Conservation (phyloP, 2,888 invertebrate genomes). For the Hartigia nigra region DNA sequence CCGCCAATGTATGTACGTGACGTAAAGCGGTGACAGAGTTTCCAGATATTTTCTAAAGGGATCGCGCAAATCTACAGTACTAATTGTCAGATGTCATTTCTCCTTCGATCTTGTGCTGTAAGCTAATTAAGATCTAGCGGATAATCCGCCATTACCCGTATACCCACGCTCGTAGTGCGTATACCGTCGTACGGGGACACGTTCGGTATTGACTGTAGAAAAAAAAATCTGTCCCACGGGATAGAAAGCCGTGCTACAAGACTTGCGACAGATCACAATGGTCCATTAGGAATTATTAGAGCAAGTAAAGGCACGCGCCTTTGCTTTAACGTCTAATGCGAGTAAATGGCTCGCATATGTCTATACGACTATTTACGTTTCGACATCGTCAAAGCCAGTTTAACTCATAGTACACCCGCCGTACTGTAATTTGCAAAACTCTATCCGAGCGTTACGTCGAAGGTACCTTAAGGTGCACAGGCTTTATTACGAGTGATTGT, state of each 20-base stretch:
- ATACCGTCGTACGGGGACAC: background rate
- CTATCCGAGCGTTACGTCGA: background rate
- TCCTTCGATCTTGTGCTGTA: background rate
- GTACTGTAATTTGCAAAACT: conserved; percentile 22
- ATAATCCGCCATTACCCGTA: background rate
- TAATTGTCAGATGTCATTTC: background rate
- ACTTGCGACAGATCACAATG: conserved; percentile 36
- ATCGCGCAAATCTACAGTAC: background rate
- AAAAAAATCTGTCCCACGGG: background rate
- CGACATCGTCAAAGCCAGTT: conserved; percentile 28
- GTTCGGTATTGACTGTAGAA: background rate
- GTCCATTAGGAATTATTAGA: conserved; percentile 43
- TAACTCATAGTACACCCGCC: background rate
- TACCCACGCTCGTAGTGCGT: background rate
- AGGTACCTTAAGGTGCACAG: background rate
- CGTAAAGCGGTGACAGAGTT: background rate
- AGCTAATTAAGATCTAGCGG: background rate
- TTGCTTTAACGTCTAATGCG: background rate
- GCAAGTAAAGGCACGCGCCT: conserved; percentile 35
- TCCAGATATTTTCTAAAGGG: background rate
- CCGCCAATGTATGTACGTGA: too few relatives aligned
- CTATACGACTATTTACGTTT: conserved; percentile 24
- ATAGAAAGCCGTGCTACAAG: background rate
- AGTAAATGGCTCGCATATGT: background rate
- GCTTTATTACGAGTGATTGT: background rate